These are phyloP conservation scores for Plusia festucae DNA, from an alignment of 2,888 invertebrate genomes.

Conservation along the genomic window DNA sequence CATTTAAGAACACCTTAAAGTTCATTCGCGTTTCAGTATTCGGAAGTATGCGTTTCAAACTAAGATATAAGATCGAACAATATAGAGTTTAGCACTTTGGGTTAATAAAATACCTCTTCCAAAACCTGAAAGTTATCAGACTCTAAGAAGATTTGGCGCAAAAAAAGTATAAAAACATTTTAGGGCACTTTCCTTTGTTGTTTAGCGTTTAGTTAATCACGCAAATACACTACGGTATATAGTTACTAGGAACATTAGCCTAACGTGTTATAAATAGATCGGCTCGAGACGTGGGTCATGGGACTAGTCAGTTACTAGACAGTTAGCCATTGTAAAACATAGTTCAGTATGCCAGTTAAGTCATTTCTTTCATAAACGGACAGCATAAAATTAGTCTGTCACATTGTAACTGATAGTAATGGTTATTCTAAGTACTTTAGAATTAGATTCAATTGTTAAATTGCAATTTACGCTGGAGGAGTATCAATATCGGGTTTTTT, in stretches of 20 bases:
- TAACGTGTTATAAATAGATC: constrained; percentile 75
- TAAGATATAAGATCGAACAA: too few species aligned
- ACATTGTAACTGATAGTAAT: constrained; percentile 17
- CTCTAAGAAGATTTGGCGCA: too few species aligned
- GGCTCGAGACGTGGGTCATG: constrained; percentile 53
- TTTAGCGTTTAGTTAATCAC: constrained; percentile 7
- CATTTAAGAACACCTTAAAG: too few species aligned
- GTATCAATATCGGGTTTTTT: constrained; percentile 2
- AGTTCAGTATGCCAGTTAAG: constrained; percentile 48
- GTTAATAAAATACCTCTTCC: too few species aligned
- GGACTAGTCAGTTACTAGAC: constrained; percentile 41
- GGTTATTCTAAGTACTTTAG: constrained; percentile 3
- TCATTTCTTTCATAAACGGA: constrained; percentile 43
- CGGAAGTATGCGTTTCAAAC: too few species aligned
- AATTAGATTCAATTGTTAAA: constrained; percentile 8
- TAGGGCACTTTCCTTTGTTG: background rate
- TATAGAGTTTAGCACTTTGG: too few species aligned
- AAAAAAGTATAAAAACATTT: too few species aligned
- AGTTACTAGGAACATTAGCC: constrained; percentile 37
- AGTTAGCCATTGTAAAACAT: constrained; percentile 35
- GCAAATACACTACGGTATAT: constrained; percentile 1
- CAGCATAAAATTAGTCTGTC: constrained; percentile 39
- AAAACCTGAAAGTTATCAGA: too few species aligned
- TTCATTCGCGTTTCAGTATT: too few species aligned
- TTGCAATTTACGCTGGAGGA: background rate